Evolutionary conservation across 2,888 invertebrate species (phyloP).

Genomic region (Torymus aiolomorphi): DNA sequence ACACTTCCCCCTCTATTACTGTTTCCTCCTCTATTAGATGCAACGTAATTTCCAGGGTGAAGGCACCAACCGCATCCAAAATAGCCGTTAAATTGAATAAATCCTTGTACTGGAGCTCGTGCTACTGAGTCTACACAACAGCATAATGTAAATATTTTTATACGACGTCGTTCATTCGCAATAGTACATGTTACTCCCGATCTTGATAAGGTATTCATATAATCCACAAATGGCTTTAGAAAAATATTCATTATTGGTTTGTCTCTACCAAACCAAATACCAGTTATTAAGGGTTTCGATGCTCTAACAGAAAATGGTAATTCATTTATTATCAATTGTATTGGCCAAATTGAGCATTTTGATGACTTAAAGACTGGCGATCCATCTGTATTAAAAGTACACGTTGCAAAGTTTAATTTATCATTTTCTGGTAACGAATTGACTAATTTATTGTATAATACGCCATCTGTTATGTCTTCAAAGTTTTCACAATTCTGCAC

Average conservation of each 20-base stretch:
- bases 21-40: neutral
- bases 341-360: neutral
- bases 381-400: slow-evolving; percentile 2
- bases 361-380: neutral
- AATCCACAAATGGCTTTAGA: neutral
- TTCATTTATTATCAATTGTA: slow-evolving; percentile 5
- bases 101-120: neutral
- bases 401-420: neutral
- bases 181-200: neutral
- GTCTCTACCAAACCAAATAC: neutral
- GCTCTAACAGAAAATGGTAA: neutral
- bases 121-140: too few species aligned
- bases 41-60: neutral
- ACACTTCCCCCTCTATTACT: too few species aligned
- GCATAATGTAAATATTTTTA: neutral
- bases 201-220: neutral
- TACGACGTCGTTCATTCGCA: too few species aligned
- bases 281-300: neutral
- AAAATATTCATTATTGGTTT: too few species aligned
- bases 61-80: neutral
- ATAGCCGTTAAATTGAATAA: too few species aligned
- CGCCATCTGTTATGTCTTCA: slow-evolving; percentile 6
- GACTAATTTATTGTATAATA: neutral
- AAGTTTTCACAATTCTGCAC: neutral
- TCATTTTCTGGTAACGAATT: neutral